Evolutionary conservation across 2,888 invertebrate species (phyloP), one percentile per base, ranked within the genome.

Genomic region (Megaustenia siamemsis): DNA sequence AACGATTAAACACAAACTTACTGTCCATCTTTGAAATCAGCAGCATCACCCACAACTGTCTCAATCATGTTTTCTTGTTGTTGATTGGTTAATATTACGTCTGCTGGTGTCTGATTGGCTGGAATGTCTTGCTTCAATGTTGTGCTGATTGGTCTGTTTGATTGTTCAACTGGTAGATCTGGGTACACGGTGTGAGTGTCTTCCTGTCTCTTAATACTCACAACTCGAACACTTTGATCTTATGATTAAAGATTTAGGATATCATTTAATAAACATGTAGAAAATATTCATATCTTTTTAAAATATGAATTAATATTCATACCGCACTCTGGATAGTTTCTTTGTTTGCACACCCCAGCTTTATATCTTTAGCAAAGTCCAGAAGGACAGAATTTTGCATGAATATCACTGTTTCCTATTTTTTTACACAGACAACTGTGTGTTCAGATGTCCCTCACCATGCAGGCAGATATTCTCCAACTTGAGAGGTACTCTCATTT

Each of bases 11-110:
- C n/a, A n/a, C n/a, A n/a, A 18, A 83, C 83, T 83, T 69, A 83
- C 83, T 83, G 53, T 49, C 83, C 83, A 78, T 83, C 66, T 49
- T 49, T 66, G 32, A 83, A 83, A 24, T 83, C 83, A 28, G 15
- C 28, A 12, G 28, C 56, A 21, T 32, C 49, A 43, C 76, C 83
- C 4, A 78, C 83, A 8, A 69, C 78, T n/a, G 69, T 45, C 63
- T 83, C 77, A 63, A 83, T 77, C 76, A 77, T 77, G 77, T 78
- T 68, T 38, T 60, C 82, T 21, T 53, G n/a, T 69, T 38, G 40
- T 35, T 49, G 49, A 3, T 32, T 35, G 49, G 12, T 24, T 28
- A 21, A 28, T 6, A 8, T 56, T 35, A 35, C 21, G 38, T 43
- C 45, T 43, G 12, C 18, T 8, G 71, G 28, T 49, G 38, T 60